Base-by-base conservation (phyloP, 2,888 invertebrate species). In the Agonum fuliginosum region DNA sequence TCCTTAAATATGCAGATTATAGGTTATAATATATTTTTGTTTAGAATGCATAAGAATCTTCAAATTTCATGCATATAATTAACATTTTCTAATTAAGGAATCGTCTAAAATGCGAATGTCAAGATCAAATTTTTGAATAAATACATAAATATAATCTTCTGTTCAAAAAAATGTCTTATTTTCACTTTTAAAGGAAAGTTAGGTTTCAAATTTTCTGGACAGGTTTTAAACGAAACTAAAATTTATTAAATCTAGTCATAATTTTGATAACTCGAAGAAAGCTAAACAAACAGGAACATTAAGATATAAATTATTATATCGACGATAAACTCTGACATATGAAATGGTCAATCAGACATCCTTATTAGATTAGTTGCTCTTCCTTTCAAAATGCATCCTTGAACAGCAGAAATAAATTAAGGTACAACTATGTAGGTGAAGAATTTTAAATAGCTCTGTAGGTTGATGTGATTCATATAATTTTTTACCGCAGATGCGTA, bases 401-500 rank as follows among this genome's bases (percentile, higher is more conserved):
- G 22, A 22, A 54, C 24, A 54, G 19, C 24, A 54, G 37, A 37
- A 54, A 54, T 54, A 54, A 54, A 54, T 54, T 54, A 54, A 54
- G 22, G n/a, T 24, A 54, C 12, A 54, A 24, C 24, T 37, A 54
- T 54, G 54, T 54, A 54, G 54, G 54, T 54, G 54, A 54, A 24
- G 54, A 54, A 54, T 54, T 54, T 54, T 20, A 54, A 54, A 3
- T 19, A n/a, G 6, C 8, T 24, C 3, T 24, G 54, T 54, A 54
- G 54, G 54, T 20, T 19, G 54, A 20, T 12, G 22, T 54, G 54
- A 54, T 24, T 54, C 24, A 54, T 12, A 24, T 22, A 20, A 12
- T 12, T 22, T 54, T 54, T 37, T 54, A 24, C 22, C 2, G 8
- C 8, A 8, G 37, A n/a, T 2, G 37, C n/a, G 8, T 6, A 4